Base-by-base conservation (phyloP, 2,888 invertebrate genomes). In the Leptopilina drosophilae region DNA sequence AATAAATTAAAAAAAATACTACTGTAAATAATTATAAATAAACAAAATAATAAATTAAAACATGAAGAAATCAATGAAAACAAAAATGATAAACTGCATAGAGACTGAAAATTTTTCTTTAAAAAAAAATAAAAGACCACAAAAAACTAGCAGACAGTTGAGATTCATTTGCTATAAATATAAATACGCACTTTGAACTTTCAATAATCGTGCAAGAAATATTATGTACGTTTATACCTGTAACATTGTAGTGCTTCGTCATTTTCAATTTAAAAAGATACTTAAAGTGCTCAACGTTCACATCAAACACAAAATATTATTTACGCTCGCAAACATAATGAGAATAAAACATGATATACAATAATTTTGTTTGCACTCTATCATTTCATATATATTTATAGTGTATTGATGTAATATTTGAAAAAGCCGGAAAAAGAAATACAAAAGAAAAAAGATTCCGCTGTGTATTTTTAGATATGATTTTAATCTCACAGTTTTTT, bases 131-230 rank as follows among this genome's bases (percentile, higher is more conserved):
- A 73, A 56, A 56, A 56, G n/a, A 56, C 56, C 53, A 26, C 73
- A 53, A 20, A 33, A 33, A 33, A 33, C 3, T 33, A 33, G 73
- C 33, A 14, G 33, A 2, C 33, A n/a, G 14, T 53, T 73, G 14
- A 56, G n/a, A 73, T 73, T n/a, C n/a, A 53, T 33, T 33, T 33
- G 26, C 14, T 14, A 26, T 49, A 33, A 33, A 5, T 59, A 59
- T 42, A 42, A 49, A 49, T 7, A 56, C 56, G 73, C 56, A 11
- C 73, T 73, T 56, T 73, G 73, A 73, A 53, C 73, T 73, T 56
- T 73, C 12, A 12, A 56, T 56, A 73, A 73, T 73, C n/a, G 73
- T 11, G 56, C 33, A 33, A 42, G 26, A 9, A 53, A 56, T 56
- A 73, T 40, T 56, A 33, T 33, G 26, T 14, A 33, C 33, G 33